Conservation (phyloP, 2,888 invertebrate genomes). For the Pelosia muscerda region DNA sequence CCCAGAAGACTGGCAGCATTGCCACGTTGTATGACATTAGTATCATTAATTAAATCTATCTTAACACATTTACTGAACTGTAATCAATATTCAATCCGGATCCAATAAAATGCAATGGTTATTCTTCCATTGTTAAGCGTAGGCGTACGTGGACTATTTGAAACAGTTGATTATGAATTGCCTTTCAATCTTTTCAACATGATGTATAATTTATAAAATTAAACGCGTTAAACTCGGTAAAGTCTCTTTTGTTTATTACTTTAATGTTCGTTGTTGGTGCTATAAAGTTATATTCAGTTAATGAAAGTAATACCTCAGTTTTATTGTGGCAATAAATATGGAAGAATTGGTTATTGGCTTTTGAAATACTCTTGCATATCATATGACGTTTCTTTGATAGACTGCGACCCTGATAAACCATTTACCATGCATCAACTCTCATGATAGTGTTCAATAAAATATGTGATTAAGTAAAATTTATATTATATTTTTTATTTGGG, state of each 20-base stretch:
- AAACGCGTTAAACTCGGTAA: slow-evolving; percentile 35
- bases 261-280: slow-evolving; percentile 21
- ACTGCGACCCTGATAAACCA: background rate
- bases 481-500: too few species aligned
- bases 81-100: slow-evolving; percentile 36
- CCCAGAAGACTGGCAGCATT: too few species aligned
- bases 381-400: background rate
- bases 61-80: background rate
- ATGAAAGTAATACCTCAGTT: slow-evolving; percentile 14
- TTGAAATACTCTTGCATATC: background rate
- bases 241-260: slow-evolving; percentile 31
- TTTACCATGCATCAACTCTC: too few species aligned
- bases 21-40: too few species aligned
- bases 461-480: too few species aligned
- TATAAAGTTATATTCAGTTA: slow-evolving; percentile 13
- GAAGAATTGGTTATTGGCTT: slow-evolving; percentile 9
- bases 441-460: background rate
- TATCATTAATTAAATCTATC: background rate
- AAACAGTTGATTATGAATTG: slow-evolving; percentile 50
- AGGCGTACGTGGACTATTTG: slow-evolving; percentile 63
- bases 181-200: slow-evolving; percentile 38
- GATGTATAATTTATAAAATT: slow-evolving; percentile 44
- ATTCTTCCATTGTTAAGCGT: slow-evolving; percentile 46
- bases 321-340: slow-evolving; percentile 18
- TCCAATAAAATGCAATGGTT: slow-evolving; percentile 34